Evolutionary conservation across 2,888 invertebrate genomes (phyloP).

Genomic region (Iselma pallidipennis): DNA sequence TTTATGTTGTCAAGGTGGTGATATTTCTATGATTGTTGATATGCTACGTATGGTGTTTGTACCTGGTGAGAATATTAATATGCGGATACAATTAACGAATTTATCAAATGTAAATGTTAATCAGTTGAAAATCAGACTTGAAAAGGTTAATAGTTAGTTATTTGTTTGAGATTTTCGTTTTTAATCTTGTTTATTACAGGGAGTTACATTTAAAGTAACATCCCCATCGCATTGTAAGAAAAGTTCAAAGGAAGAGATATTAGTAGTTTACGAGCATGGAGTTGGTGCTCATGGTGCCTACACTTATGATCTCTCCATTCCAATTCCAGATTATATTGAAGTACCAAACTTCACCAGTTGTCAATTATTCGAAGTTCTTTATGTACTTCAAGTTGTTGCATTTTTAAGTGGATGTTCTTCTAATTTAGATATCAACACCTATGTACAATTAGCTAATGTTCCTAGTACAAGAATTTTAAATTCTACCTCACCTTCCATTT

Average conservation of each 20-base stretch:
- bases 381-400: constrained; percentile 11
- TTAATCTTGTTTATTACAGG: constrained; percentile 19
- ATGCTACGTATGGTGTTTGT: constrained; percentile 77
- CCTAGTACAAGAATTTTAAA: not conserved
- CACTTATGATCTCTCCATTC: constrained; percentile 32
- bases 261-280: constrained; percentile 24
- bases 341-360: constrained; percentile 34
- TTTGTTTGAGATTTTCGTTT: not conserved
- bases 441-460: not conserved
- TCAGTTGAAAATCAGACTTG: constrained; percentile 65
- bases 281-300: constrained; percentile 41
- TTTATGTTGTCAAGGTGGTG: constrained; percentile 76
- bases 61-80: constrained; percentile 74
- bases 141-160: constrained; percentile 65
- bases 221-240: constrained; percentile 26
- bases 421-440: not conserved
- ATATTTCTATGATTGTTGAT: constrained; percentile 68
- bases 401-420: not conserved
- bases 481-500: not conserved
- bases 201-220: constrained; percentile 26
- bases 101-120: constrained; percentile 70
- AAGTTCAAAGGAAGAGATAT: constrained; percentile 25
- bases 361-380: constrained; percentile 27
- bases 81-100: constrained; percentile 74
- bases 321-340: constrained; percentile 29